Conservation (phyloP, 2,797 vertebrate species). For the Chaenodraco wilsoni region DNA sequence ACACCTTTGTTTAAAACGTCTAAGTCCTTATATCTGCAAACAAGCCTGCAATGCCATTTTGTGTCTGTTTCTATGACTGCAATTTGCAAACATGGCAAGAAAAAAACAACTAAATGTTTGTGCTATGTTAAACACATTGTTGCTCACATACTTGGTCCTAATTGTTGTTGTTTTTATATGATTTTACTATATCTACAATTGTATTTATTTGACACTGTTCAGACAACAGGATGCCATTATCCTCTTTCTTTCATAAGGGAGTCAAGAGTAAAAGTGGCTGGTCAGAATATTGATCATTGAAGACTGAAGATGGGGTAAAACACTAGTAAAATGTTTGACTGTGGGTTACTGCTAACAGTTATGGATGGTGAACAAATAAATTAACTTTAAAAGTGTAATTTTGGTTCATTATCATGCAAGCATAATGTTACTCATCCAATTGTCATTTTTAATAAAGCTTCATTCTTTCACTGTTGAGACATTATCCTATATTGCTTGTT, state of each 20-base stretch:
- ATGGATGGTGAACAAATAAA: conserved; percentile 69
- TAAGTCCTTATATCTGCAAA: conserved; percentile 46
- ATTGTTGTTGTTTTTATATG: conserved; percentile 52
- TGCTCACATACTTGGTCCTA: conserved; percentile 56
- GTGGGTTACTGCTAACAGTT: conserved; percentile 45
- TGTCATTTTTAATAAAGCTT: neutral
- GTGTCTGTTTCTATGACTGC: conserved; percentile 69
- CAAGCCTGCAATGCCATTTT: conserved; percentile 66
- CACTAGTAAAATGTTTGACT: conserved; percentile 43
- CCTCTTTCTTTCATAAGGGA: conserved; percentile 48
- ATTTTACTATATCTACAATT: conserved; percentile 66
- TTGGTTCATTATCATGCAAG: conserved; percentile 2
- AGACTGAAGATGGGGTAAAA: conserved; percentile 46
- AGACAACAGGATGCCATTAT: conserved; percentile 44
- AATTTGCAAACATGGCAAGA: conserved; percentile 63
- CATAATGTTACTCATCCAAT: rapidly evolving
- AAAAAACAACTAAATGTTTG: conserved; percentile 26
- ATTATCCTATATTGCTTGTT: neutral
- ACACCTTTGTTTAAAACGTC: conserved; percentile 58
- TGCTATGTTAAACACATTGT: conserved; percentile 56
- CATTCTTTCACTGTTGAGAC: neutral
- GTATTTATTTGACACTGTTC: conserved; percentile 80
- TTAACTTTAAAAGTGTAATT: conserved; percentile 52
- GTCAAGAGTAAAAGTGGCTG: conserved; percentile 32
- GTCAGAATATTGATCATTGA: conserved; percentile 13